Percentiles rank a stretch among this genome's conserved stretches.
Conservation (phyloP, 2,797 vertebrate genomes). For the Anguilla anguilla region DNA sequence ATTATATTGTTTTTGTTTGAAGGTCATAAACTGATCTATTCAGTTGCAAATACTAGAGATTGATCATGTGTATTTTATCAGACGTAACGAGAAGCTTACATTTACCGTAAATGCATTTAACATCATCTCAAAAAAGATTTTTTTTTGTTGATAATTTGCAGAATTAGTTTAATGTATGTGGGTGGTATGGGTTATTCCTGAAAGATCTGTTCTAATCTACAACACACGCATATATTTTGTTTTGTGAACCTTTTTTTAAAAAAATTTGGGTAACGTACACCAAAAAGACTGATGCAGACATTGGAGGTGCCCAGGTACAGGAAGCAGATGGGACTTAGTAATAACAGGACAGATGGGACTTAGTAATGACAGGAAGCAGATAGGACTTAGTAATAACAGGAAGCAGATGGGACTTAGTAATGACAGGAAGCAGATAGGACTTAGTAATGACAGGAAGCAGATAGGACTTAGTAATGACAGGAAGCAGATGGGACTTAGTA, state of each 20-base stretch:
- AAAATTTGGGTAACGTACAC: not conserved
- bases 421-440: not conserved
- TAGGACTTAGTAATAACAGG: not conserved
- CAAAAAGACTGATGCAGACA: not conserved
- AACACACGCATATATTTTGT: not conserved
- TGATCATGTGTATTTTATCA: conserved; percentile 3
- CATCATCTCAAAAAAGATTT: not conserved
- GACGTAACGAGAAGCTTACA: not conserved
- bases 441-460: not conserved
- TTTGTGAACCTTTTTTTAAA: not conserved
- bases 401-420: not conserved
- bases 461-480: not conserved
- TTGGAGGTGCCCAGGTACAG: not conserved
- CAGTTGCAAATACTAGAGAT: not conserved
- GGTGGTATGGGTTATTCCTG: not conserved
- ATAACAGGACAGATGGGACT: not conserved
- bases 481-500: not conserved
- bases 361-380: not conserved
- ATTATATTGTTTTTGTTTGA: conserved; percentile 3
- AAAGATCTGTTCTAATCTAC: not conserved
- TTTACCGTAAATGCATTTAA: not conserved
- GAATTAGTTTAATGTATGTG: not conserved
- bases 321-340: not conserved
- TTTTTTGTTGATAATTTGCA: not conserved
- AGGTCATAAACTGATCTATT: not conserved